Evolutionary conservation across 2,113 vertebrate species (phyloP), one percentile per base, ranked within the genome.

Genomic region (Periophthalmodon schlosseri): DNA sequence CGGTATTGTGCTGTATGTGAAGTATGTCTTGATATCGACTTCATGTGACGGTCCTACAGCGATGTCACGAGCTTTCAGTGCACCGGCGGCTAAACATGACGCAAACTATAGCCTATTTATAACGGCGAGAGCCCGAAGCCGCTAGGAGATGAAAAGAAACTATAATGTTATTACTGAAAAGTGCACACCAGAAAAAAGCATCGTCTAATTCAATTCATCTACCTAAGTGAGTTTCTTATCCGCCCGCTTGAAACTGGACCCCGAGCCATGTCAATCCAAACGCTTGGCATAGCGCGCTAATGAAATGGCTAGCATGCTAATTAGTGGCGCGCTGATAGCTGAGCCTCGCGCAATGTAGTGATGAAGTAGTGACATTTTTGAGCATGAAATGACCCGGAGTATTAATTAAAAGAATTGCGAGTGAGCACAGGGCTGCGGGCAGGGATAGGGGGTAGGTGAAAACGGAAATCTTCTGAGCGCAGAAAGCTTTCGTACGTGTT

Each of bases 41-140:
- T 68, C 74, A 84, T 75, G 74, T 83, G 85, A 86, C 69, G 2
- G 11, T 58, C 75, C 57, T 76, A 61, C 33, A 67, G 60, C 76
- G 68, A 23, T 70, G 34, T 52, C 46, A 70, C 63, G 70, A 46
- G 9, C 21, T 39, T 23, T 52, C 18, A 56, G 68, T 49, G 34
- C 54, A 18, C 15, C 75, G 10, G 64, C 71, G 58, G 52, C 20
- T n/a, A 10, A n/a, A 23, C 4, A 14, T 9, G 52, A 20, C 54
- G 6, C 54, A 23, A 8, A 58, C 56, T 34, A 0, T 13, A 24
- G 23, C 57, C 23, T 64, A 64, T 64, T 20, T 64, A 34, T 39
- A 64, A 36, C 33, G 10, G 4, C 8, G 36, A 20, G 61, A 64
- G 14, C 60, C 24, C 14, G 15, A 36, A 20, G 61, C 58, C 14